Evolutionary conservation across 2,797 vertebrate species (phyloP).

Genomic region (Coregonus sp.): DNA sequence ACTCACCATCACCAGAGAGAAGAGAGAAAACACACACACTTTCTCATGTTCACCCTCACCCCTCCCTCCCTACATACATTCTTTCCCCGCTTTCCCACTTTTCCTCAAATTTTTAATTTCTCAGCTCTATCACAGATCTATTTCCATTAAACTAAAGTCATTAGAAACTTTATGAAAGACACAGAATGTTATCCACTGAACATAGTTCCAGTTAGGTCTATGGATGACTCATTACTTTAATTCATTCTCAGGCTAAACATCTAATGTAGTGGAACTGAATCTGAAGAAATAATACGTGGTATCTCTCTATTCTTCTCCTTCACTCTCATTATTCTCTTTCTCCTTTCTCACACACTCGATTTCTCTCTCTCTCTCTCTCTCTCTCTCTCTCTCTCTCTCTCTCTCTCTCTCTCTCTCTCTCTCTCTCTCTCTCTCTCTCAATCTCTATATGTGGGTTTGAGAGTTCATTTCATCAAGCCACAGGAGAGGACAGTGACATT

Average conservation of each 20-base stretch:
- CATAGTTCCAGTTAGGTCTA: not conserved
- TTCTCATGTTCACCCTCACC: not conserved
- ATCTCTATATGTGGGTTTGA: not conserved
- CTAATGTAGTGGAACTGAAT: not conserved
- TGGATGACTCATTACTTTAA: not conserved
- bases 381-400: too few species aligned
- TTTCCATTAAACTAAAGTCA: not conserved
- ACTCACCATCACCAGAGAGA: constrained; percentile 16
- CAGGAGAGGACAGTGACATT: not conserved
- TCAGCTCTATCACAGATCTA: not conserved
- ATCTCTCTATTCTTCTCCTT: not conserved
- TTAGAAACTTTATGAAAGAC: not conserved
- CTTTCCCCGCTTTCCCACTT: not conserved
- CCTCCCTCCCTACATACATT: not conserved
- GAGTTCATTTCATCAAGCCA: too few species aligned
- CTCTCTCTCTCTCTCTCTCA: not conserved
- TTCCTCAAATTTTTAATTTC: not conserved
- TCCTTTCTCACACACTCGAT: not conserved
- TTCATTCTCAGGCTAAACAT: not conserved
- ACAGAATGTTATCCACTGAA: too few species aligned
- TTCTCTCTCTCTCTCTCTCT: not conserved
- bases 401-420: too few species aligned
- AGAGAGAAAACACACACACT: constrained; percentile 17
- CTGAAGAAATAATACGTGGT: not conserved
- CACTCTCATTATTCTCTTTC: not conserved